Evolutionary conservation across 2,888 invertebrate species (phyloP), one percentile per base, ranked within the genome.

Genomic region (Agrilus cyanescens): DNA sequence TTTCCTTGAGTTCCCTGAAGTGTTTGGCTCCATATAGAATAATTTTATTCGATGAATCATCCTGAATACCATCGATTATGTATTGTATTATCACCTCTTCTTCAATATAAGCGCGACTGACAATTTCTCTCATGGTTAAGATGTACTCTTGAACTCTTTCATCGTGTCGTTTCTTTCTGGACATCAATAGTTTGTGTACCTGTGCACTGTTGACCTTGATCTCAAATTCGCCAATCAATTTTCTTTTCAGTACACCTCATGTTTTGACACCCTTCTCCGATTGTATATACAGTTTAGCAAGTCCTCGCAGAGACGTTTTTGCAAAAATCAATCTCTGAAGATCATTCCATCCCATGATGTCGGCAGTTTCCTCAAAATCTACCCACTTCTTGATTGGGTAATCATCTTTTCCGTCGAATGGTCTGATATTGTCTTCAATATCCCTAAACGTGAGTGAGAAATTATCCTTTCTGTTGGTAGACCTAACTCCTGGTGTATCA

Each of bases 61-160:
- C 57, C 3, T 40, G 41, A 18, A 66, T 60, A 1, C 61, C 63
- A 46, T 66, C 62, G 4, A 65, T 61, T 0, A 64, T 54, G 45
- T 63, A 66, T 37, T 62, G 60, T 4, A 62, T 63, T 5, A 63
- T 33, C 4, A 53, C 54, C 38, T 47, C 57, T 25, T 55, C 53
- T 48, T 65, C 62, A 18, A 64, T 49, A 3, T 49, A 49, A 1
- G 54, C 62, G 37, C 60, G 54, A 6, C 54, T 48, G 14, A 59
- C 63, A n/a, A 63, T 45, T 47, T 66, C 62, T 44, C 57, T 57
- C 61, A 64, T 66, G 10, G 37, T 40, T 4, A 62, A 44, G 12
- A 59, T 56, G 47, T 63, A 67, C 41, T 65, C 60, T 44, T 60
- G 59, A 7, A 54, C 51, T 2, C 57, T 57, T 46, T 65, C 62